Evolutionary conservation across 2,113 vertebrate genomes (phyloP), one percentile per base, ranked within the genome.

Genomic region (Dasyornis broadbenti): DNA sequence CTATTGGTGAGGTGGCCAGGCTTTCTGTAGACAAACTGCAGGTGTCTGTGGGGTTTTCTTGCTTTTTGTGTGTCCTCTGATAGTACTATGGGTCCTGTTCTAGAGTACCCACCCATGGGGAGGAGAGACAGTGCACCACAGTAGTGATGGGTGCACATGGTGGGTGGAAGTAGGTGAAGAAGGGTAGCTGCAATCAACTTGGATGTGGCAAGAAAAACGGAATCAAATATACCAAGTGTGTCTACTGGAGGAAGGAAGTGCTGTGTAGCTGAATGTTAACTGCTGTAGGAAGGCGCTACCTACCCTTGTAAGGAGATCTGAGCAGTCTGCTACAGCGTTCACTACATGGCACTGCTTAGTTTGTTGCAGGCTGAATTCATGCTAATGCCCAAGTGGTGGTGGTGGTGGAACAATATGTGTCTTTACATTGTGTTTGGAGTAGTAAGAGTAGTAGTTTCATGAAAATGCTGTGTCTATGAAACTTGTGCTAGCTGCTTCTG

Each of bases 91-190:
- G 12, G 9, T 66, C 13, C 42, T 73, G 45, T 92, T 89, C 37
- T n/a, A 45, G 27, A 47, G 35, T 37, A 80, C 5, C 15, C 18
- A 23, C 8, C 40, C 2, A 2, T 6, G 45, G 45, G 15, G 23
- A 61, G 15, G 23, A 61, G 40, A 9, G 40, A 20, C 45, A 35
- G 6, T 12, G 19, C 17, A 47, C 9, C 15, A 11, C 10, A 7
- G 39, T 33, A 7, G 20, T 42, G 44, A 30, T 69, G 50, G 75
- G 18, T 8, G 4, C 0, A 2, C 1, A 0, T 42, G 53, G 27
- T 35, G 30, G 31, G 21, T 86, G 15, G n/a, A 26, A 44, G 54
- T 18, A 59, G 27, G 13, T 28, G 44, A 47, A 52, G 23, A 56
- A 37, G 44, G 26, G 18, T 70, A 70, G 45, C 47, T 84, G 81